phyloP scores from a whole-genome alignment of 2,113 vertebrate genomes.

The Dipodomys merriami region DNA sequence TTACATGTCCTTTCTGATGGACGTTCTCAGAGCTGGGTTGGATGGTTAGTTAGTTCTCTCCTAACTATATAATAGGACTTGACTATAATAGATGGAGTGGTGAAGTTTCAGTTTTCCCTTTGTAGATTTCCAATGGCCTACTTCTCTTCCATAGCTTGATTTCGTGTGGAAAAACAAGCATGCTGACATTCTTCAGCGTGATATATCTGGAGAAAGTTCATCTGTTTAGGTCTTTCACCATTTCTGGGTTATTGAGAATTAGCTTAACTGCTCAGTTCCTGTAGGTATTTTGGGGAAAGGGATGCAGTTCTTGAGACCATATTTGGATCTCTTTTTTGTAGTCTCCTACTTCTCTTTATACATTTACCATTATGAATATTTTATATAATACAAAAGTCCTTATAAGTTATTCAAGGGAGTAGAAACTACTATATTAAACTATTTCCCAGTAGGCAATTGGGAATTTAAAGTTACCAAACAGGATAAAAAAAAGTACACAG shows the following conservation, averaged over 20 bases:
- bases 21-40: not conserved
- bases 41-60: not conserved
- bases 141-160: not conserved
- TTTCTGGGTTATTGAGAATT: not conserved
- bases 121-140: not conserved
- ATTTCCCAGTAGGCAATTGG: not conserved
- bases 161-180: not conserved
- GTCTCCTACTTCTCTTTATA: not conserved
- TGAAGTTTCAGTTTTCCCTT: not conserved
- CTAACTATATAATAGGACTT: not conserved
- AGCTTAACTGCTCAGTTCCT: not conserved
- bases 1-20: not conserved
- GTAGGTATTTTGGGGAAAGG: not conserved
- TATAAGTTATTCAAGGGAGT: not conserved
- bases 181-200: too few relatives aligned
- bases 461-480: not conserved
- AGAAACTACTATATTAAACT: not conserved
- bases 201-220: not conserved
- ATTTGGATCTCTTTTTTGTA: not conserved
- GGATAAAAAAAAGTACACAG: not conserved
- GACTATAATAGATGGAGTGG: not conserved
- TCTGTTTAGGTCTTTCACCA: not conserved
- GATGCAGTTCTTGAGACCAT: not conserved
- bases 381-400: not conserved
- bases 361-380: not conserved